A percentile compares a stretch with the other conserved stretches of the same genome.
Evolutionary conservation across 2,113 vertebrate species (phyloP).

Genomic region (Toxostoma redivivum): DNA sequence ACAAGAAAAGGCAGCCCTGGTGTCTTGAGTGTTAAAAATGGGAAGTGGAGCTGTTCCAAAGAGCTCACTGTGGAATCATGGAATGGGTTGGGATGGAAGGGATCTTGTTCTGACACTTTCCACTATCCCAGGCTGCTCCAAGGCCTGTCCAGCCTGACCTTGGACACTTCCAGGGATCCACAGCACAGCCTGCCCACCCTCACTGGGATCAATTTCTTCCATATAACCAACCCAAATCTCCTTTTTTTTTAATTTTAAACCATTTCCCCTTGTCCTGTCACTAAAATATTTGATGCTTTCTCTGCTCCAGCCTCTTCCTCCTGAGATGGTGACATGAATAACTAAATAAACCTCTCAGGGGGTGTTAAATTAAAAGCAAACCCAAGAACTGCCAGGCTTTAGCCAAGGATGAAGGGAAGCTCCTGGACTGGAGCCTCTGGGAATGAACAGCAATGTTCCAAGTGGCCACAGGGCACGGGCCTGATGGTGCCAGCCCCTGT

Average conservation of each 20-base stretch:
- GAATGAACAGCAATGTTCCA: accelerated
- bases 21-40: accelerated
- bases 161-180: background rate
- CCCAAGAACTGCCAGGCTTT: background rate
- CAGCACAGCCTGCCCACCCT: background rate
- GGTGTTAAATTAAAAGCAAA: background rate
- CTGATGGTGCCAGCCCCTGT: background rate
- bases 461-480: accelerated
- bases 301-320: background rate
- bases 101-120: accelerated
- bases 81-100: background rate
- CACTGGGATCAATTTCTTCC: background rate
- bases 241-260: background rate
- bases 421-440: background rate
- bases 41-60: background rate
- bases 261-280: background rate
- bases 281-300: background rate
- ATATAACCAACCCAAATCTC: background rate
- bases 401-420: background rate
- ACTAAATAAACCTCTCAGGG: background rate
- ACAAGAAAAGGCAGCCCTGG: background rate
- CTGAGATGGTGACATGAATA: background rate
- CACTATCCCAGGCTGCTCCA: background rate
- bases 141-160: background rate
- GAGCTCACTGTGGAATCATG: background rate